Percentiles rank a stretch among this genome's conserved stretches.
These are phyloP conservation scores for Melinopterus prodromus DNA, from an alignment of 2,888 invertebrate species.

Conservation along the genomic window DNA sequence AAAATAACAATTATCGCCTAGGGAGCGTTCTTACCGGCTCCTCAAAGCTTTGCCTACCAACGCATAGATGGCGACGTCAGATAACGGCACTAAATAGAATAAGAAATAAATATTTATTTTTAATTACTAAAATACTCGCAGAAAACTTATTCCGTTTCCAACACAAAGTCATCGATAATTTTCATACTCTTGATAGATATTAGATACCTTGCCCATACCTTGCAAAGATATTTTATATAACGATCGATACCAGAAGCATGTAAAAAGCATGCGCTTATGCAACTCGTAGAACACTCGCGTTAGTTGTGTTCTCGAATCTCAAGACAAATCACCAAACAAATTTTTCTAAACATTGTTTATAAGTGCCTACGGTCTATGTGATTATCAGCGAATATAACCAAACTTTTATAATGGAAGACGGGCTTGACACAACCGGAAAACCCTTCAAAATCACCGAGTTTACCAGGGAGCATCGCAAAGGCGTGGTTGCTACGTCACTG, in stretches of 20 bases:
- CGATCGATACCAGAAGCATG: not conserved
- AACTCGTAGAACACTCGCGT: not conserved
- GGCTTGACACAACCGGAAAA: conserved; percentile 62
- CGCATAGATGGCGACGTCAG: too few species aligned
- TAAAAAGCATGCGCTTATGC: not conserved
- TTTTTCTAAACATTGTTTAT: not conserved
- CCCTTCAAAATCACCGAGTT: conserved; percentile 85
- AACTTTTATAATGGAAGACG: conserved; percentile 64
- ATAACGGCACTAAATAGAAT: too few species aligned
- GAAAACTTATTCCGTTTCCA: too few species aligned
- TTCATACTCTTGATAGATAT: too few species aligned
- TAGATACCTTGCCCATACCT: too few species aligned
- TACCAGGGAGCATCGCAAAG: conserved; percentile 81
- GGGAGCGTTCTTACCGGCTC: too few species aligned
- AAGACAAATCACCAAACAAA: not conserved
- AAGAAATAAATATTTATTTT: too few species aligned
- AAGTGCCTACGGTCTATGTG: not conserved
- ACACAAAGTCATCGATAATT: too few species aligned
- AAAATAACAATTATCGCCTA: too few species aligned
- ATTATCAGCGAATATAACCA: conserved; percentile 9
- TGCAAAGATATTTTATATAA: not conserved
- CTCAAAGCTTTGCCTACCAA: too few species aligned
- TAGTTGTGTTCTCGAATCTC: conserved; percentile 30
- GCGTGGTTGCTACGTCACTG: conserved; percentile 80
- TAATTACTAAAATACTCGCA: too few species aligned